Percentiles rank a stretch among this genome's conserved stretches.
Evolutionary conservation across 2,797 vertebrate genomes (phyloP).

Genomic region (Danio aesculapii): DNA sequence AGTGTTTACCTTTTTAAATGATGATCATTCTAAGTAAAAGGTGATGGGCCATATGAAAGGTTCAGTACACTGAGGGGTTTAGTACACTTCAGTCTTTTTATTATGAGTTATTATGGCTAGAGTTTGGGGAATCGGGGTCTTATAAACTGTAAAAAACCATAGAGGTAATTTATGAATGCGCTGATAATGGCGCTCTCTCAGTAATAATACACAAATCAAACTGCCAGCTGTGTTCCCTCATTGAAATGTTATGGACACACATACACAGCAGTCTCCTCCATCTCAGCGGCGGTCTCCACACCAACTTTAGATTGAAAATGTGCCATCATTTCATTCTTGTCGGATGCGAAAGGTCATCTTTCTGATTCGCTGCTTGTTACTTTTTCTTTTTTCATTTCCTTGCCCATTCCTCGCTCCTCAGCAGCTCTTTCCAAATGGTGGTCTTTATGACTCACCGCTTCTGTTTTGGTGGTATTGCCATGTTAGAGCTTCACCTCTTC

Average conservation of each 20-base stretch:
- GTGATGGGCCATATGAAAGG: neutral
- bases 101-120: constrained; percentile 3
- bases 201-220: constrained; percentile 44
- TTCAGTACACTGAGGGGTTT: neutral
- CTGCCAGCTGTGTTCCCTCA: constrained; percentile 34
- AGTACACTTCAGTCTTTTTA: constrained; percentile 15
- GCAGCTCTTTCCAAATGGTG: constrained; percentile 43
- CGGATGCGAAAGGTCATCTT: constrained; percentile 45
- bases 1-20: constrained; percentile 19
- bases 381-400: constrained; percentile 41
- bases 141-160: constrained; percentile 15
- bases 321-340: constrained; percentile 43
- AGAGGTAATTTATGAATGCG: constrained; percentile 30
- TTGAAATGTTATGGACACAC: constrained; percentile 45
- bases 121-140: constrained; percentile 27
- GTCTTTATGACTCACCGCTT: constrained; percentile 30
- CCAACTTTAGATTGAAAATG: constrained; percentile 28
- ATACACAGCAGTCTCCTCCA: constrained; percentile 10
- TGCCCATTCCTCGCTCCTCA: constrained; percentile 22
- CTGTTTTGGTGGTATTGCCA: constrained; percentile 35
- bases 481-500: constrained; percentile 40
- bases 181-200: constrained; percentile 26
- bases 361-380: constrained; percentile 46
- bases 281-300: constrained; percentile 31
- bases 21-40: constrained; percentile 5